Conservation (phyloP, 1,140 invertebrate genomes). For the Bombus picipes region DNA sequence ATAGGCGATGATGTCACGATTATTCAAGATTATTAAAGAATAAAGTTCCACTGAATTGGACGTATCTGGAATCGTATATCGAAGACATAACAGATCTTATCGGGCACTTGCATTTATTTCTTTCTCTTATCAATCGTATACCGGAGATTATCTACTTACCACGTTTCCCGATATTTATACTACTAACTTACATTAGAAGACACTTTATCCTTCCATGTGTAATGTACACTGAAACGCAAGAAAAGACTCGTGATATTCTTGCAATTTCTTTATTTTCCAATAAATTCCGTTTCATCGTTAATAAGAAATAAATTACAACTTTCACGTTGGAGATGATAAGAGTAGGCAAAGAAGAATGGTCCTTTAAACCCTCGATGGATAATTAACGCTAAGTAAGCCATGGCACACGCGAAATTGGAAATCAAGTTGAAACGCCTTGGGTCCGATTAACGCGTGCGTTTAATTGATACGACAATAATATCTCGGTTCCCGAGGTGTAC, state of each 20-base stretch:
- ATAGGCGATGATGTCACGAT: neutral
- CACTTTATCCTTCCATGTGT: neutral
- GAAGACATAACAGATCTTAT: neutral
- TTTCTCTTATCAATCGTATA: neutral
- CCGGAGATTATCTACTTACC: neutral
- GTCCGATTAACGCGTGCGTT: slow-evolving; percentile 12
- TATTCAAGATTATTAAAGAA: neutral
- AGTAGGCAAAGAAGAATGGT: neutral
- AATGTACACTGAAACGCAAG: neutral
- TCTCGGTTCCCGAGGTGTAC: neutral
- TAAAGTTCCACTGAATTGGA: neutral
- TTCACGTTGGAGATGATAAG: neutral
- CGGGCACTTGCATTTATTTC: neutral
- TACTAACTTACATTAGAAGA: neutral
- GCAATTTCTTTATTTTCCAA: neutral
- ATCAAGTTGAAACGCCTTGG: neutral
- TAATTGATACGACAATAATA: slow-evolving; percentile 27
- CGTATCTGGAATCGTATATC: neutral
- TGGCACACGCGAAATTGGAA: neutral
- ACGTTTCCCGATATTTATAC: neutral
- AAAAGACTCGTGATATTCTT: neutral
- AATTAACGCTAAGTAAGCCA: neutral
- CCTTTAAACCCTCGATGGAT: neutral
- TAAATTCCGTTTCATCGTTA: neutral
- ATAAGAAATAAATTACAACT: neutral